Conservation (phyloP, 37 sponge, comb jelly and placozoan species). For the Chondrosia reniformis region DNA sequence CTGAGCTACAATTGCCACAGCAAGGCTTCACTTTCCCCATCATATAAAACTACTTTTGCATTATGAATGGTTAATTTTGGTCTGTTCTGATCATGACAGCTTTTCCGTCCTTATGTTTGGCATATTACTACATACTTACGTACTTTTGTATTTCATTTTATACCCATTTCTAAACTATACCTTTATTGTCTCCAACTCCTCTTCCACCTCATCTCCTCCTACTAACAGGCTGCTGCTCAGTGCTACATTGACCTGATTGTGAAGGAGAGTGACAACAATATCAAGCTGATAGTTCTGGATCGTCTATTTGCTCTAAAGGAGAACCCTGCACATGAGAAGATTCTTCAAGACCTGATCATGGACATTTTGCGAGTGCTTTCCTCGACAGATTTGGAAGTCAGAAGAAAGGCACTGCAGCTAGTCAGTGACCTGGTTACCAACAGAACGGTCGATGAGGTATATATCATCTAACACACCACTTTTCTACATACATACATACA, state of each 20-base stretch:
- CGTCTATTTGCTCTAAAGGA: constrained; percentile 72
- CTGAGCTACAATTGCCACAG: too few species aligned
- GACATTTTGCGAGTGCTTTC: constrained; percentile 90
- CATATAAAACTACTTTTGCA: too few species aligned
- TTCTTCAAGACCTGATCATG: constrained; percentile 96
- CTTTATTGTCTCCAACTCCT: constrained; percentile 5
- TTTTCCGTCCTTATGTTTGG: too few species aligned
- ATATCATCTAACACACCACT: too few species aligned
- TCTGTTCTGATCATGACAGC: too few species aligned
- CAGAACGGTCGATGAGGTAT: constrained; percentile 92
- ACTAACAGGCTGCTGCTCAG: constrained; percentile 87
- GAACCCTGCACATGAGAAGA: constrained; percentile 67
- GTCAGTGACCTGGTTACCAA: constrained; percentile 84
- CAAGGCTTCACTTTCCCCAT: too few species aligned
- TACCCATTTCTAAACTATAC: neutral
- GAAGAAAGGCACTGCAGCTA: constrained; percentile 91
- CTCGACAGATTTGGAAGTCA: constrained; percentile 90
- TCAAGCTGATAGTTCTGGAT: constrained; percentile 97
- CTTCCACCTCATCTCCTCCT: constrained; percentile 1
- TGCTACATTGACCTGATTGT: constrained; percentile 97
- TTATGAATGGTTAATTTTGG: too few species aligned
- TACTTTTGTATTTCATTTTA: neutral
- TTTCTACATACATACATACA: neutral
- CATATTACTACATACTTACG: neutral
- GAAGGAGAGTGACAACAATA: constrained; percentile 99